Base-by-base conservation (phyloP, 2,797 vertebrate genomes). In the Clarias laeviceps region DNA sequence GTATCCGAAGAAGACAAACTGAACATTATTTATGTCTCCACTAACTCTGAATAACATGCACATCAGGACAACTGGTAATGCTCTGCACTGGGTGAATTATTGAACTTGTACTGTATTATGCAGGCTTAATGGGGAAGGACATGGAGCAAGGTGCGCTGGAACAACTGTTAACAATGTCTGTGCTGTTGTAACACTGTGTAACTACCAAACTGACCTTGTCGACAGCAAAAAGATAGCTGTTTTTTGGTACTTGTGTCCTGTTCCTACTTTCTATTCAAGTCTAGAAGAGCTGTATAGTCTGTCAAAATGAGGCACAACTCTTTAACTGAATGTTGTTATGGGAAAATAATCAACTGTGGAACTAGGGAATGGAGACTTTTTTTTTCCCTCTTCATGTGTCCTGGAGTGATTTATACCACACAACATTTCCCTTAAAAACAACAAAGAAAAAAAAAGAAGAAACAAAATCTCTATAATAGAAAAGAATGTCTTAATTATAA, bases 91-190 rank as follows among this genome's bases (percentile, higher is more conserved):
- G 69, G 78, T 82, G 69, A 85, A 85, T 85, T 85, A 85, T 85
- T 85, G 69, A 85, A 85, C 20, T 65, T 45, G 45, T 64, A 57
- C 84, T 85, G 68, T 82, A 74, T 64, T 85, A 85, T 82, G 69
- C 79, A 85, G 84, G 79, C 50, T 37, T 82, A 74, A 85, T 82
- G 59, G 77, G 70, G 57, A 65, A 66, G 79, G 62, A 81, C 79
- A 66, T 66, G 62, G 79, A 22, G 29, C 61, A 65, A 11, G 54
- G 18, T 73, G n/a, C 66, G 54, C 59, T 64, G 68, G 32, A 81
- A 54, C 27, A 72, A 61, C 65, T n/a, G 34, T 80, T 80, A 80
- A 80, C 61, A 45, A 65, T 2, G n/a, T 68, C 22, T 69, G 24
- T 40, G 59, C 79, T 64, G 57, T 32, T 73, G 56, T 70, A 80